Evolutionary conservation across 2,797 vertebrate genomes (phyloP), one percentile per base, ranked within the genome.

Genomic region (Diplodus puntazzo): DNA sequence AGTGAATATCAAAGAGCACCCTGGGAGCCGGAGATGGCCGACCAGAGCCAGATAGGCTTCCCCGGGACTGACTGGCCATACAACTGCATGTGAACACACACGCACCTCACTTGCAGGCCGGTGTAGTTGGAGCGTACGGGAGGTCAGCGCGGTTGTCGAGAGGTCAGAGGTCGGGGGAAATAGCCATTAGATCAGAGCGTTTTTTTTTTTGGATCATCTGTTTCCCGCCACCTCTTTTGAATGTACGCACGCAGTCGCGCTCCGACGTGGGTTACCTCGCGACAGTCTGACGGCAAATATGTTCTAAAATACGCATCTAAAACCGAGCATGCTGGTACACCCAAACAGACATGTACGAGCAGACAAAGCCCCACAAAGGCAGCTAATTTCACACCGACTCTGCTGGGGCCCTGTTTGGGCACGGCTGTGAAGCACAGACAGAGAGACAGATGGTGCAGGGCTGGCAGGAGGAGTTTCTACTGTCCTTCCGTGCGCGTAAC

Each of bases 381-480:
- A 90, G 90, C 89, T 93, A 92, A 94, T 94, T 94, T 95, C 94
- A 93, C 93, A 92, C 88, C 69, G 87, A 86, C 89, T 89, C 89
- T 92, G 89, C 85, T 90, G 89, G 89, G 91, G 92, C 90, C 91
- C 91, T 83, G 87, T 87, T 93, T 91, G 90, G 90, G 91, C 90
- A 91, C 76, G 86, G 92, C 91, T 91, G 87, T 86, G 91, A 92
- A 87, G 92, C 89, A 92, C 94, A 93, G 92, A 91, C 90, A 92
- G 89, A 86, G 83, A 93, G 95, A 95, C 95, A 97, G 96, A 97
- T 97, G 96, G 97, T 77, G 75, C 95, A 92, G 93, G 93, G 94
- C 94, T 95, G 93, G 92, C 88, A 90, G 90, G 88, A 90, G 90
- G 87, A 86, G 91, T 90, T 83, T 87, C 89, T 84, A 80, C 86